Percentiles rank a stretch among this genome's conserved stretches.
Conservation (phyloP, 2,113 vertebrate species). For the Rhinopithecus roxellana region DNA sequence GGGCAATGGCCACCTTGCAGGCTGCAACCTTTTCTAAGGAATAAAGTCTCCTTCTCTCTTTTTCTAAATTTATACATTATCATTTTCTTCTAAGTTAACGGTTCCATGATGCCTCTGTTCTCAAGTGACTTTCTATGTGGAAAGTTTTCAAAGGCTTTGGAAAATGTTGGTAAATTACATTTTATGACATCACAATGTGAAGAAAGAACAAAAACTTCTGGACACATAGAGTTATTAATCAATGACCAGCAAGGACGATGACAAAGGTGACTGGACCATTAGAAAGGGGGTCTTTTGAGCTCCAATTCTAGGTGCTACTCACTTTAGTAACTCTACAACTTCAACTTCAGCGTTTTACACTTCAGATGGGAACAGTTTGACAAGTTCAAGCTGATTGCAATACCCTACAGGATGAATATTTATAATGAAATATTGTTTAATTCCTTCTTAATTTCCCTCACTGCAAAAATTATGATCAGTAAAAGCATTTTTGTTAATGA, state of each 20-base stretch:
- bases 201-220: background rate
- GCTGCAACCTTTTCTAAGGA: no score
- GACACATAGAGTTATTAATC: background rate
- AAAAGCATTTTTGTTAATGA: background rate
- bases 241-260: background rate
- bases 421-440: background rate
- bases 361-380: background rate
- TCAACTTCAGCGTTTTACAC: background rate
- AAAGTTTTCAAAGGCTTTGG: background rate
- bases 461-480: background rate
- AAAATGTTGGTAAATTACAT: background rate
- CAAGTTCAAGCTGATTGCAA: background rate
- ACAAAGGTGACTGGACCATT: background rate
- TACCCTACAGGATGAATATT: background rate
- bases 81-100: no score
- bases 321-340: background rate
- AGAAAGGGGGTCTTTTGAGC: background rate
- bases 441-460: background rate
- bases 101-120: background rate
- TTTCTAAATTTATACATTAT: no score
- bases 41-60: no score
- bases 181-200: background rate
- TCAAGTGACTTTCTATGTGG: background rate
- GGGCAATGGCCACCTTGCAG: no score
- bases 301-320: background rate